phyloP scores from a whole-genome alignment of 2,797 vertebrate genomes.

The Eulemur coronatus region DNA sequence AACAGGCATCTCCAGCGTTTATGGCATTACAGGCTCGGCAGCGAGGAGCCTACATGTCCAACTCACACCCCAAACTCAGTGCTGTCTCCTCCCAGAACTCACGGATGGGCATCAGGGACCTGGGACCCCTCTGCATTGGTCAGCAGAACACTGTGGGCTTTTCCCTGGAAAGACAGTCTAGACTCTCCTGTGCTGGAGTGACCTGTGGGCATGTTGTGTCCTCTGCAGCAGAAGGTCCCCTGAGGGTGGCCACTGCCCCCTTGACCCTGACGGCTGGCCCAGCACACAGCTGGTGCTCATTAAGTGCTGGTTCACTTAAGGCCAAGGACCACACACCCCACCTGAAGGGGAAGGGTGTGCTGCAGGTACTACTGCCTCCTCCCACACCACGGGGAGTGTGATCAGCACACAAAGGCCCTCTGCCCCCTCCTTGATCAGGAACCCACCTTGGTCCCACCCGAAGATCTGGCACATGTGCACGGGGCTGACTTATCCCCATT shows the following conservation, averaged over 20 bases:
- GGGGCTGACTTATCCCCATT: background rate
- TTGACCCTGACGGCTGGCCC: background rate
- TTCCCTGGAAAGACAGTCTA: background rate
- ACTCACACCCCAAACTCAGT: too few species aligned
- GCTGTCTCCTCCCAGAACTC: background rate
- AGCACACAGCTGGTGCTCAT: background rate
- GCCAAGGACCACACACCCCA: background rate
- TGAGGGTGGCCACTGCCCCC: background rate
- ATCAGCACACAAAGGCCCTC: background rate
- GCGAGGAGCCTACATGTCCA: accelerated
- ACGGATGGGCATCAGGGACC: background rate
- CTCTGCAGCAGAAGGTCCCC: background rate
- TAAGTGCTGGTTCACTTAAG: background rate
- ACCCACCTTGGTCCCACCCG: background rate
- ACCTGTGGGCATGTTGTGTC: background rate
- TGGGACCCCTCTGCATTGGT: background rate
- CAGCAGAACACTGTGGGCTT: background rate
- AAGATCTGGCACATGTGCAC: background rate
- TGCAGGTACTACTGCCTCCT: too few species aligned
- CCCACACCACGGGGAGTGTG: background rate
- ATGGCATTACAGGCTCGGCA: background rate
- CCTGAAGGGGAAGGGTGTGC: background rate
- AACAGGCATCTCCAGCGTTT: background rate
- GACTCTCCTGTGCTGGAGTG: background rate
- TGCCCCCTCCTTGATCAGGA: background rate